Conservation (phyloP, 2,888 invertebrate genomes). For the Holacanthella duospinosa region DNA sequence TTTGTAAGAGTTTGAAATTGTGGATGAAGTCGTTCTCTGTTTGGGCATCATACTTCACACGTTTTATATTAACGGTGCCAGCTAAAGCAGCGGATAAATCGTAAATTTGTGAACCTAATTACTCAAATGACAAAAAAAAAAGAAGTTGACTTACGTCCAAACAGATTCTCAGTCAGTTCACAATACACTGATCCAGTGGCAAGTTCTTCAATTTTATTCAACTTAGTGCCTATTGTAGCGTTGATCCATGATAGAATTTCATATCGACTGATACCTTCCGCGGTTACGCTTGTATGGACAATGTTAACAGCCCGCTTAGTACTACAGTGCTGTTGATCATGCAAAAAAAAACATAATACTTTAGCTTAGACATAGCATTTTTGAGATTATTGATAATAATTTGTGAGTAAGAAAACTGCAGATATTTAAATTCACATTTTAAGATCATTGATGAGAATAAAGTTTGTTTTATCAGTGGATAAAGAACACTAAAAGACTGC, state of each 20-base stretch:
- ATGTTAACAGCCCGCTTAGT: not conserved
- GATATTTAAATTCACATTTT: no score
- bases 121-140: no score
- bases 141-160: slow-evolving; percentile 4
- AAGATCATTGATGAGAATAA: no score
- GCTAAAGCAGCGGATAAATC: not conserved
- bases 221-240: not conserved
- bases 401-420: no score
- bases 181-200: not conserved
- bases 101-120: not conserved
- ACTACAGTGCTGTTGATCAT: slow-evolving; percentile 13
- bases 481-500: no score
- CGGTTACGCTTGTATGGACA: not conserved
- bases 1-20: not conserved
- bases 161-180: not conserved
- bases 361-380: no score
- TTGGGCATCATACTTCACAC: not conserved
- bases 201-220: not conserved
- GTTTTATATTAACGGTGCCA: not conserved
- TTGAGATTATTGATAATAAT: no score
- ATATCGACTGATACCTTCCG: not conserved
- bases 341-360: no score
- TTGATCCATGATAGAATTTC: not conserved
- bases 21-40: not conserved
- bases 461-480: no score